Evolutionary conservation across 2,888 invertebrate species (phyloP), one percentile per base, ranked within the genome.

Genomic region (Trichopria drosophilae): DNA sequence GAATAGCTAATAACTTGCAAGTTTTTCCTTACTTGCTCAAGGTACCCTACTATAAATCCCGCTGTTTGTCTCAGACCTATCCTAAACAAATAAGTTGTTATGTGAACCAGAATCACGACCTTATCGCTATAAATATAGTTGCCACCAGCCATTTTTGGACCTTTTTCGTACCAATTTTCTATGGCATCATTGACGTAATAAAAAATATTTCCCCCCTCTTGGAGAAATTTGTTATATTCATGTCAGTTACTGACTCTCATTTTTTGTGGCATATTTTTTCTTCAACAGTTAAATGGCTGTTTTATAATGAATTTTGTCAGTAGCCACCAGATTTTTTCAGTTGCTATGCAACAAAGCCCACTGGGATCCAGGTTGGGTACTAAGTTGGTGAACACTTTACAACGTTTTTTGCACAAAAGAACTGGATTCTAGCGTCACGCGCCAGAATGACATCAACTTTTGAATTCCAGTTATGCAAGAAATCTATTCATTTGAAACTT

Each of bases 281-380:
- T n/a, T n/a, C n/a, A n/a, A n/a, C n/a, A n/a, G n/a, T 45, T 45
- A 45, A 45, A 45, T 45, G 9, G 36, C 13, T 15, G 36, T 19
- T 46, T 36, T 45, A 45, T 45, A 45, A 45, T 45, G 45, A 35
- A 45, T 45, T 36, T 45, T 13, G 45, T 45, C 45, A 45, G 45
- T 46, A 46, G n/a, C 12, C 28, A 46, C 46, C n/a, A 46, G 46
- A n/a, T n/a, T 46, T 46, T 46, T 46, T 46, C 46, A 10, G 15
- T 12, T 37, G 46, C 46, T 46, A 46, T 46, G 46, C 46, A 37
- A 46, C 46, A 46, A 46, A 46, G 46, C 46, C 46, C 35, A 10
- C 45, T 36, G 34, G 35, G 44, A 35, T 34, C 35, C 44, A 44
- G 7, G 12, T 26, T 23, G 32, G 32, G 32, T n/a, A n/a, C n/a